phyloP scores from a whole-genome alignment of 2,797 vertebrate species.

The Onychomys torridus region DNA sequence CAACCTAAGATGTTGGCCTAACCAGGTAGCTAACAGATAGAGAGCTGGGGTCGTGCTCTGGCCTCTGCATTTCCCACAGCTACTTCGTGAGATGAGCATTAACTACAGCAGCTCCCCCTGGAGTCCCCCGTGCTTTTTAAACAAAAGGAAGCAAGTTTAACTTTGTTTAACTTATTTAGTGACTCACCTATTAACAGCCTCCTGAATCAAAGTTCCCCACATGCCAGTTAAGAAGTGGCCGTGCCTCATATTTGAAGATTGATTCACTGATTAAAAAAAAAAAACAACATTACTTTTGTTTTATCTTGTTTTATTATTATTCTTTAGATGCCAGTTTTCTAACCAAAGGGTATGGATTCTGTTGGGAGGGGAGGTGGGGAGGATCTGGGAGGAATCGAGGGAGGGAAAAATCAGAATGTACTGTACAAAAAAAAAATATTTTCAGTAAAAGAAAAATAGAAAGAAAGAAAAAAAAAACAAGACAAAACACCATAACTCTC shows the following conservation, averaged over 20 bases:
- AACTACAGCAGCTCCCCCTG: background rate
- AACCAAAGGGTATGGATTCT: background rate
- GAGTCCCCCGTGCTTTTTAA: background rate
- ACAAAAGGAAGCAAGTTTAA: background rate
- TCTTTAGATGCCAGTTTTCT: background rate
- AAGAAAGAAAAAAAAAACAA: too few species aligned
- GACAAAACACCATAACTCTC: background rate
- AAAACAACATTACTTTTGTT: background rate
- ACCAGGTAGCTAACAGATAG: background rate
- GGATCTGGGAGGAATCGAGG: too few species aligned
- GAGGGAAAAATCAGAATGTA: background rate
- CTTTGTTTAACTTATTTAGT: background rate
- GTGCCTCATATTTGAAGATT: slow-evolving; percentile 24
- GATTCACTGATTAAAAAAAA: background rate
- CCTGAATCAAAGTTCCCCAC: background rate
- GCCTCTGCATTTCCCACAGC: background rate
- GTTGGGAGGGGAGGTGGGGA: background rate
- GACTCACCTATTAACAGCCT: background rate
- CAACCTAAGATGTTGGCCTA: background rate
- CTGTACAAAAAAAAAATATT: background rate
- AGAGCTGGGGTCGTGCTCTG: background rate
- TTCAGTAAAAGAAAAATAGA: background rate
- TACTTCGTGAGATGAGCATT: background rate
- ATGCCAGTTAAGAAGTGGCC: background rate
- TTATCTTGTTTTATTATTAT: too few species aligned